Evolutionary conservation across 2,113 vertebrate genomes (phyloP).

Genomic region (Silurus asotus): DNA sequence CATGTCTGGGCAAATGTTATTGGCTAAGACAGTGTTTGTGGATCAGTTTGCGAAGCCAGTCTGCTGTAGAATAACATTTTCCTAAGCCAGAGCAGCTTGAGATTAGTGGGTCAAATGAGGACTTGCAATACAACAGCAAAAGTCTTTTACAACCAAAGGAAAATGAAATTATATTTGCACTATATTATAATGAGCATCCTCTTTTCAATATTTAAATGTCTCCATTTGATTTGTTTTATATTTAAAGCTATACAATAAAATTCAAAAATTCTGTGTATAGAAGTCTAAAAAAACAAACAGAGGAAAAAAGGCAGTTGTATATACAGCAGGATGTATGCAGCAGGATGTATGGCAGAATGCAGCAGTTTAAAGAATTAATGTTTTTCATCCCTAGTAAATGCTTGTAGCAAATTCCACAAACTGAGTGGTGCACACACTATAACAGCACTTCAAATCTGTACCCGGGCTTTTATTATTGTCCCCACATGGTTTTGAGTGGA

Average conservation of each 20-base stretch:
- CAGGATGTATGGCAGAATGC: too few species aligned
- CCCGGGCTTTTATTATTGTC: background rate
- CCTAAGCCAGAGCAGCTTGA: background rate
- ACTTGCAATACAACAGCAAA: background rate
- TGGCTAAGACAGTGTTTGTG: background rate
- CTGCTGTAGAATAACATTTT: constrained; percentile 23
- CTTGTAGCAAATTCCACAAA: background rate
- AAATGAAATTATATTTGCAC: background rate
- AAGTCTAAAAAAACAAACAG: background rate
- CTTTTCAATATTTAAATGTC: background rate
- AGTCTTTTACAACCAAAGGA: background rate
- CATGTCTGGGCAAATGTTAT: constrained; percentile 22
- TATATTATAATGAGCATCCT: background rate
- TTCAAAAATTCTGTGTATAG: background rate
- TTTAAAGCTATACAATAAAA: background rate
- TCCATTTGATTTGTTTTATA: background rate
- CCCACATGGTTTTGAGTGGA: background rate
- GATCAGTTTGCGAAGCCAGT: constrained; percentile 1
- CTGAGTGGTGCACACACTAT: background rate
- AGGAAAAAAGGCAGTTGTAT: too few species aligned
- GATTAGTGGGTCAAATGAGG: background rate
- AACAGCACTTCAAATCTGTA: background rate
- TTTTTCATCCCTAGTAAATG: background rate
- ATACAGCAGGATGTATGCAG: too few species aligned
- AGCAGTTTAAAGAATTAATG: too few species aligned